Base-by-base conservation (phyloP, 1,140 invertebrate genomes). In the Lasioglossum albipes region DNA sequence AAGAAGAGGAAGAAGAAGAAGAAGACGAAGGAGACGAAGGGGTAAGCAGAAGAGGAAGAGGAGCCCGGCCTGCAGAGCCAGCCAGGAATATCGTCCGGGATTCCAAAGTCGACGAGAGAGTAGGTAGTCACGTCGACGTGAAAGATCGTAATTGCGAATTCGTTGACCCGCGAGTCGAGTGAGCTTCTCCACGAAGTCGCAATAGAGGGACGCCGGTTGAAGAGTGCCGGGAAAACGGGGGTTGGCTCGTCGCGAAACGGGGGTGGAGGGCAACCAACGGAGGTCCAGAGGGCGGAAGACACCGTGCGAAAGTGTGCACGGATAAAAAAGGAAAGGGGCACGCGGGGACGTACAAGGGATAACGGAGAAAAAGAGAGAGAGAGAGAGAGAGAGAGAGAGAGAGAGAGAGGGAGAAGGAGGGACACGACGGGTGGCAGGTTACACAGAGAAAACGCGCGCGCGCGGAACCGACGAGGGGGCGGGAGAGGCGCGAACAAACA, bases 71-170 rank as follows among this genome's bases (percentile, higher is more conserved):
- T 20, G 42, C n/a, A 42, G 13, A n/a, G 2, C 36, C 10, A 18
- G 16, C 62, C n/a, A 54, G 62, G 62, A 65, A 59, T 75, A 68
- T 72, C 52, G 75, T 52, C 62, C 27, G 59, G 82, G 80, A 83
- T 88, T 86, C 69, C 79, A 83, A 85, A 89, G 85, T 89, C 82
- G 79, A 88, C 84, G 82, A 87, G 79, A 89, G 83, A 89, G 85
- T 82, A 83, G 84, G 86, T 71, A 90, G 89, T 82, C 79, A 90
- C 85, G 90, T 87, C 83, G 87, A 90, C 84, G 86, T 91, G 86
- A 91, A 91, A 91, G 90, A 91, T 92, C 88, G 91, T 91, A 92
- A 91, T 92, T 91, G 90, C 91, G 90, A 91, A 92, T 92, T 91
- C 91, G 90, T 91, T 91, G 90, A 92, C 90, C 89, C 88, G 87